A percentile compares a stretch with the other conserved stretches of the same genome.
Conservation (phyloP, 1,140 invertebrate genomes). For the Luehdorfia chinensis region DNA sequence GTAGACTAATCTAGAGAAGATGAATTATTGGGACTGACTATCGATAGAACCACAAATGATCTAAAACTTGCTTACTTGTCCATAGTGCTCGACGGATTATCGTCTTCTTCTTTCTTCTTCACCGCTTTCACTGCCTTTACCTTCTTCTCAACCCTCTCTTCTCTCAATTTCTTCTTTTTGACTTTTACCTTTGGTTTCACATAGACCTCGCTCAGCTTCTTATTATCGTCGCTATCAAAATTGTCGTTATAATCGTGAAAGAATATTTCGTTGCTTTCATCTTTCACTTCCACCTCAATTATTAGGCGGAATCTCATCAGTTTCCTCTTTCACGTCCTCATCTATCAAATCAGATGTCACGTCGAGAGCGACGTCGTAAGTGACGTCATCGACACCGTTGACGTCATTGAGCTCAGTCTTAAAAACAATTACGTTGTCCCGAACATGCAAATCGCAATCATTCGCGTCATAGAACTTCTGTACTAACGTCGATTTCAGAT, state of each 20-base stretch:
- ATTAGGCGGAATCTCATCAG: not conserved
- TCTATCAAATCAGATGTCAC: not conserved
- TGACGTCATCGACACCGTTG: slow-evolving; percentile 10
- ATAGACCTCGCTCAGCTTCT: slow-evolving; percentile 49
- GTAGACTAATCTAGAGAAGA: too few relatives aligned
- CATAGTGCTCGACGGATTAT: slow-evolving; percentile 38
- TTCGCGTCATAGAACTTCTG: slow-evolving; percentile 25
- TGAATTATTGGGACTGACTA: too few relatives aligned
- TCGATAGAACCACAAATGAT: too few relatives aligned
- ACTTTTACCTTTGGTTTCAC: slow-evolving; percentile 34
- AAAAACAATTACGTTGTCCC: slow-evolving; percentile 13
- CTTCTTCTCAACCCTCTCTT: slow-evolving; percentile 29
- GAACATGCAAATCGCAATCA: slow-evolving; percentile 26
- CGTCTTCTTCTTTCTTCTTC: slow-evolving; percentile 33
- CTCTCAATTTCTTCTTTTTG: slow-evolving; percentile 29
- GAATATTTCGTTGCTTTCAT: slow-evolving; percentile 50
- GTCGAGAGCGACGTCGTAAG: slow-evolving; percentile 9
- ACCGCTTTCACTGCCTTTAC: slow-evolving; percentile 23
- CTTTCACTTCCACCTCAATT: slow-evolving; percentile 33
- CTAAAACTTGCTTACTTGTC: slow-evolving; percentile 60
- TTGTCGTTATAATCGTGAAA: slow-evolving; percentile 46
- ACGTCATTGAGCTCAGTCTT: slow-evolving; percentile 18
- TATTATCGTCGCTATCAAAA: slow-evolving; percentile 51
- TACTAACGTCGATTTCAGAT: slow-evolving; percentile 29
- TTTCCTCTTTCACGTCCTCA: slow-evolving; percentile 13